Evolutionary conservation across 2,797 vertebrate species (phyloP).

Genomic region (Sebastes miniatus): DNA sequence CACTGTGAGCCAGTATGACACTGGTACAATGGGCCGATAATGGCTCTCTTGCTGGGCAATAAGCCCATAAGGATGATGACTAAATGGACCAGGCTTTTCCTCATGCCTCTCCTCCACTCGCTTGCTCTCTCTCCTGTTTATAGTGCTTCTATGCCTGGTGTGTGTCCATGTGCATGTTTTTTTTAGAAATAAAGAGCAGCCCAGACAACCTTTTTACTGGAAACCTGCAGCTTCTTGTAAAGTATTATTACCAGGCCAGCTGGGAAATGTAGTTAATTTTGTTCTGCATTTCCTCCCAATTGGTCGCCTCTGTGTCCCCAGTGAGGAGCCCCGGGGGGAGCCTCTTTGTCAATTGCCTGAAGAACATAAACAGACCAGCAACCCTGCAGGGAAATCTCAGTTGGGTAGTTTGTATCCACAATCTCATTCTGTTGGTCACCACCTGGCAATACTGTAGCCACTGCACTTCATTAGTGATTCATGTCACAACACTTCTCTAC

Average conservation of each 20-base stretch:
- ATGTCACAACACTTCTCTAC: background rate
- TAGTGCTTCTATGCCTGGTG: background rate
- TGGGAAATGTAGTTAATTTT: background rate
- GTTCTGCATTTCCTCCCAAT: background rate
- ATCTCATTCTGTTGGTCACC: background rate
- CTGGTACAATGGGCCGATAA: constrained; percentile 40
- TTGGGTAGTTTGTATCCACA: background rate
- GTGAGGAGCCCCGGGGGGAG: background rate
- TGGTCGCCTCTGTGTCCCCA: background rate
- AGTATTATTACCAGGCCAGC: background rate
- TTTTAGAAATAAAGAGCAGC: background rate
- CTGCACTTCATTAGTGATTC: background rate
- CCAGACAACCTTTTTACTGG: background rate
- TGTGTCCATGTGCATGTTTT: background rate
- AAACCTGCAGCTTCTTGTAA: background rate
- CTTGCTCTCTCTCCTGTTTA: background rate
- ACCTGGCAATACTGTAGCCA: background rate
- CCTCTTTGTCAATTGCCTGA: background rate
- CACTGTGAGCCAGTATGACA: constrained; percentile 41
- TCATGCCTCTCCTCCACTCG: background rate
- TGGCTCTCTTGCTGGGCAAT: constrained; percentile 47
- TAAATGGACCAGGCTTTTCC: constrained; percentile 44
- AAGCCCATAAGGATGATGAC: constrained; percentile 56
- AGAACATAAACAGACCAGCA: background rate
- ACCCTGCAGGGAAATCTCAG: background rate